phyloP scores from a whole-genome alignment of 2,797 vertebrate species.

The Chaunax sp. region DNA sequence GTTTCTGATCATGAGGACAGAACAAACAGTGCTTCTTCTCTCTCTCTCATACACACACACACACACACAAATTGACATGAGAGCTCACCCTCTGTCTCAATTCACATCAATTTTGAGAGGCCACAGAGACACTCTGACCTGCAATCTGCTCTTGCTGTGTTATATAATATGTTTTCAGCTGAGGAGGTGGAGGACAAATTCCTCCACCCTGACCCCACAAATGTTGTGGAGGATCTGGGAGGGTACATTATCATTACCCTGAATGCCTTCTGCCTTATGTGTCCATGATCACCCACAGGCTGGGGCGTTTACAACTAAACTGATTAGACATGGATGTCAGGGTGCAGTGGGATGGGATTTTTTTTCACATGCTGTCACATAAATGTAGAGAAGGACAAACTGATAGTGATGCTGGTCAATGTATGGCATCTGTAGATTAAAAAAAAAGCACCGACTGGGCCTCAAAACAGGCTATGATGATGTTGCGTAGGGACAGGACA shows the following conservation, averaged over 20 bases:
- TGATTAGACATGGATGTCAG: conserved; percentile 26
- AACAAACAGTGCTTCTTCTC: conserved; percentile 24
- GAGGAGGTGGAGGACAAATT: conserved; percentile 32
- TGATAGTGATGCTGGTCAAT: conserved; percentile 56
- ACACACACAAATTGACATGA: conserved; percentile 38
- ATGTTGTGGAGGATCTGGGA: conserved; percentile 27
- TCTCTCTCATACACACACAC: background rate
- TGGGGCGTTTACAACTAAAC: conserved; percentile 8
- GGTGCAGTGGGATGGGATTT: background rate
- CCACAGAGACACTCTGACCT: conserved; percentile 46
- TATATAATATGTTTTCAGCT: conserved; percentile 62
- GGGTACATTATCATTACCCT: conserved; percentile 38
- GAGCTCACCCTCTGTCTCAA: conserved; percentile 40
- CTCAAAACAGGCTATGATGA: conserved; percentile 39
- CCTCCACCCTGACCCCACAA: conserved; percentile 32
- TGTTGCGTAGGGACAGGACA: conserved; percentile 32
- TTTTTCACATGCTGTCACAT: conserved; percentile 26
- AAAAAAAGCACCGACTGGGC: conserved; percentile 59
- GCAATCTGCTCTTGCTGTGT: conserved; percentile 31
- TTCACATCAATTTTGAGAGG: conserved; percentile 51
- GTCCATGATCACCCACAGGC: conserved; percentile 22
- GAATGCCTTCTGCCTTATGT: conserved; percentile 24
- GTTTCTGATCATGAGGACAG: conserved; percentile 29
- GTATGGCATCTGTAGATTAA: conserved; percentile 71
- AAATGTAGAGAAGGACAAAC: conserved; percentile 25